Evolutionary conservation across 2,888 invertebrate genomes (phyloP).

Genomic region (Fragum fragum): DNA sequence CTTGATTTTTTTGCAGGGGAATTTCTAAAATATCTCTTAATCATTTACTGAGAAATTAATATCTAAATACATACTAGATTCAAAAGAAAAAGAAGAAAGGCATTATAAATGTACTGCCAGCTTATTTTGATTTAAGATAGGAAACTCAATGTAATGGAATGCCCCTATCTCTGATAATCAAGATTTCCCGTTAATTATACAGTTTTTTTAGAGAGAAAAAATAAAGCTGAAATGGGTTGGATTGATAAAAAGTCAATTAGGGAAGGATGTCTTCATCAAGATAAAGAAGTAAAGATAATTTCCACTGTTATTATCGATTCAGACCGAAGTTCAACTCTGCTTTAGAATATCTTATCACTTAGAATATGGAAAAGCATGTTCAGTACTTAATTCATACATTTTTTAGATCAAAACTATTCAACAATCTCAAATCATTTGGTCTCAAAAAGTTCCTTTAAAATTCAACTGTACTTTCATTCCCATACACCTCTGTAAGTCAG

Average conservation of each 20-base stretch:
- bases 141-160: constrained; percentile 30
- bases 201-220: constrained; percentile 24
- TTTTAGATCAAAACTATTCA: too few species aligned
- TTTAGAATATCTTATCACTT: neutral
- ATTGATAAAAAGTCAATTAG: constrained; percentile 62
- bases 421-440: too few species aligned
- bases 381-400: neutral
- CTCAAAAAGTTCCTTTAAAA: too few species aligned
- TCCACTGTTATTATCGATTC: constrained; percentile 30
- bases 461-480: too few species aligned
- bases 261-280: constrained; percentile 30
- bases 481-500: too few species aligned
- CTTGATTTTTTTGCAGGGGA: too few species aligned
- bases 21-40: too few species aligned
- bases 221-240: constrained; percentile 23
- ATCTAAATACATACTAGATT: too few species aligned
- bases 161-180: constrained; percentile 32
- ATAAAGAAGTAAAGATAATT: constrained; percentile 32
- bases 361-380: constrained; percentile 2
- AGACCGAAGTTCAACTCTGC: constrained; percentile 14
- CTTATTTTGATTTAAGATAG: constrained; percentile 18
- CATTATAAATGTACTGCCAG: constrained; percentile 26
- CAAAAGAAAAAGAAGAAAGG: neutral
- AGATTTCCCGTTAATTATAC: constrained; percentile 27
- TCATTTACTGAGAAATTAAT: too few species aligned